Conservation (phyloP, 2,888 invertebrate species). For the Xylocampa areola region DNA sequence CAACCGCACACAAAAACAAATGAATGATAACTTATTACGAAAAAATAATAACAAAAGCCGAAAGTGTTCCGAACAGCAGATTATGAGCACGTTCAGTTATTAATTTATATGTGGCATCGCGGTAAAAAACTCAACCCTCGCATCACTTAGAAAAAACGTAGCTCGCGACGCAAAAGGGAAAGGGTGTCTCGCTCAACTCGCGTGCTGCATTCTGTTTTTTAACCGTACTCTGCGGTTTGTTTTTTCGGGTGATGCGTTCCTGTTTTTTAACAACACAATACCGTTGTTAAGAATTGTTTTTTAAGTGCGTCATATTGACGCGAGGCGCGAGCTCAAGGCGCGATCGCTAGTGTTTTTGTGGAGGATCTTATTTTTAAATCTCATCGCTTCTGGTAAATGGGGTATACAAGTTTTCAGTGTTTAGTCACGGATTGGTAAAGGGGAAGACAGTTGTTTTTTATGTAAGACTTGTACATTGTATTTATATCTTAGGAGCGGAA, state of each 20-base stretch:
- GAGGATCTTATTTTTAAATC: slow-evolving; percentile 85
- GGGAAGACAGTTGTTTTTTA: slow-evolving; percentile 78
- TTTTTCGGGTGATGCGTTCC: slow-evolving; percentile 85
- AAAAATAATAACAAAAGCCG: slow-evolving; percentile 83
- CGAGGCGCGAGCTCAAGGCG: slow-evolving; percentile 80
- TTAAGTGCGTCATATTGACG: slow-evolving; percentile 87
- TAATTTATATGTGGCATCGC: slow-evolving; percentile 88
- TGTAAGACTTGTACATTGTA: slow-evolving; percentile 64
- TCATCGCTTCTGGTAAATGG: slow-evolving; percentile 79
- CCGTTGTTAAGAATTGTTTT: slow-evolving; percentile 85
- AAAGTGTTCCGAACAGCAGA: slow-evolving; percentile 88
- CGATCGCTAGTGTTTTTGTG: slow-evolving; percentile 80
- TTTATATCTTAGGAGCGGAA: slow-evolving; percentile 73
- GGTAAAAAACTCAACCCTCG: slow-evolving; percentile 87
- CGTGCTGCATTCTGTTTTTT: slow-evolving; percentile 89
- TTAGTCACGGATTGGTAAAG: slow-evolving; percentile 85
- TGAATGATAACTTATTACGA: slow-evolving; percentile 77
- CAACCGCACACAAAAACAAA: slow-evolving; percentile 83
- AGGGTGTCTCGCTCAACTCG: slow-evolving; percentile 86
- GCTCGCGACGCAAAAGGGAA: slow-evolving; percentile 89
- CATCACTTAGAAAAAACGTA: slow-evolving; percentile 85
- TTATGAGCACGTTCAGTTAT: slow-evolving; percentile 89
- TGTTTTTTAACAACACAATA: slow-evolving; percentile 89
- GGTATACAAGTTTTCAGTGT: slow-evolving; percentile 78
- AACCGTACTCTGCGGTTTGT: slow-evolving; percentile 87